Evolutionary conservation across 2,113 vertebrate genomes (phyloP).

Genomic region (Pantherophis guttatus): DNA sequence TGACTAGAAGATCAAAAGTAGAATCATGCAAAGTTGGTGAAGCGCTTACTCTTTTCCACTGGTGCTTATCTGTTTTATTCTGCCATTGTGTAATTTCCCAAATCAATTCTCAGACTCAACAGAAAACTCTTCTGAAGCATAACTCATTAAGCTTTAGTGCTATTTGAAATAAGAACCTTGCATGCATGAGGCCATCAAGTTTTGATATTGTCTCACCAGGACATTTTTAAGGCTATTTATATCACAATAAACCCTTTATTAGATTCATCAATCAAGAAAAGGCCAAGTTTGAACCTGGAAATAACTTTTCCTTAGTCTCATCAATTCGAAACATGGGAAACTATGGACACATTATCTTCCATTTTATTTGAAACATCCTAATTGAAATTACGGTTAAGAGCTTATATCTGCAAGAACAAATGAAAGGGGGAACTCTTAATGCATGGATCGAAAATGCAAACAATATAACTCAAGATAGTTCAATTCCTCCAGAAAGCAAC

Average conservation of each 20-base stretch:
- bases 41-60: conserved; percentile 43
- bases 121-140: conserved; percentile 60
- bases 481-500: neutral
- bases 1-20: conserved; percentile 25
- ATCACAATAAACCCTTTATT: conserved; percentile 77
- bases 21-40: conserved; percentile 44
- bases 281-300: conserved; percentile 66
- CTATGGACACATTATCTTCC: conserved; percentile 70
- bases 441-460: conserved; percentile 38
- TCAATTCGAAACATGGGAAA: conserved; percentile 63
- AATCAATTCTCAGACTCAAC: conserved; percentile 58
- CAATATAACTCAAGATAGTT: conserved; percentile 37
- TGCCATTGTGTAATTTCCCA: conserved; percentile 51
- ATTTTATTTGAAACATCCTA: conserved; percentile 72
- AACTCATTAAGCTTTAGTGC: conserved; percentile 64
- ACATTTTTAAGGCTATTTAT: conserved; percentile 76
- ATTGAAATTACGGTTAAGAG: conserved; percentile 64
- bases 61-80: conserved; percentile 42
- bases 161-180: conserved; percentile 65
- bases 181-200: conserved; percentile 65
- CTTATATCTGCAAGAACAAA: conserved; percentile 71
- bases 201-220: conserved; percentile 71
- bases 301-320: conserved; percentile 62
- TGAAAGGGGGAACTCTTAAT: conserved; percentile 46
- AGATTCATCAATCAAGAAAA: conserved; percentile 69